Conservation (phyloP, 2,113 vertebrate species). For the Grammomys surdaster region DNA sequence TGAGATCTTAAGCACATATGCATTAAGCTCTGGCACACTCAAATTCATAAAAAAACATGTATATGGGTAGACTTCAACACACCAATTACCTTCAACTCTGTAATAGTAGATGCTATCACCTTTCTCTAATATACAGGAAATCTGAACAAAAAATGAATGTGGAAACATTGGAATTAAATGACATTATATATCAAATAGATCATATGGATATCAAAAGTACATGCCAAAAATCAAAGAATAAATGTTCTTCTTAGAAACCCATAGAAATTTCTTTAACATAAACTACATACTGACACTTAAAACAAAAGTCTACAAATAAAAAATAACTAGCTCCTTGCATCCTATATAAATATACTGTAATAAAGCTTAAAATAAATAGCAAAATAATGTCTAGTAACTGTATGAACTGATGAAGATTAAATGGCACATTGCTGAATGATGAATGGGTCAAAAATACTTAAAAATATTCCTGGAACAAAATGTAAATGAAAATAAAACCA, state of each 20-base stretch:
- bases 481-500: not conserved
- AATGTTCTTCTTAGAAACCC: not conserved
- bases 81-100: not conserved
- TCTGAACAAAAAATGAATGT: not conserved
- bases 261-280: not conserved
- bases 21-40: not conserved
- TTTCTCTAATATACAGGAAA: not conserved
- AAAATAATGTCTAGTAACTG: not conserved
- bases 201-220: not conserved
- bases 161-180: not conserved
- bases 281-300: not conserved
- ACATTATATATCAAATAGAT: not conserved
- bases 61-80: not conserved
- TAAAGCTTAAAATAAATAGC: not conserved
- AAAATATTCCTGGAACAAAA: not conserved
- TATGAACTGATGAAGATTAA: not conserved
- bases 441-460: not conserved
- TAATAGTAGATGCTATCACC: not conserved
- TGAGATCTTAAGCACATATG: not conserved
- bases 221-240: not conserved
- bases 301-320: not conserved
- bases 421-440: not conserved
- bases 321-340: not conserved
- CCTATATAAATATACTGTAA: not conserved
- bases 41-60: not conserved